Percentiles rank a stretch among this genome's conserved stretches.
Conservation (phyloP, 2,797 vertebrate genomes). For the Astyanax mexicanus region DNA sequence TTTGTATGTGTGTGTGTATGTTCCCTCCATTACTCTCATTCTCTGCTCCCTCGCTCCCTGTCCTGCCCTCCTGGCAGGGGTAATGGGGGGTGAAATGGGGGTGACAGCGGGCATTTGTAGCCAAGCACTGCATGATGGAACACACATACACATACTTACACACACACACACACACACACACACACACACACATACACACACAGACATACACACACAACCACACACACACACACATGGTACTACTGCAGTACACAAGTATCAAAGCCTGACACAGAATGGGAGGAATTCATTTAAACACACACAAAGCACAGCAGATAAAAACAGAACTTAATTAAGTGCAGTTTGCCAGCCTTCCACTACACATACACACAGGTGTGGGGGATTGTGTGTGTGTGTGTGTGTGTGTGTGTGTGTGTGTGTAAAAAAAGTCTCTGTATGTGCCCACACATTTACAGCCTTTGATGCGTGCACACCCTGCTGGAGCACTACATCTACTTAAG, state of each 20-base stretch:
- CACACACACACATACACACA: too few species aligned
- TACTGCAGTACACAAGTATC: neutral
- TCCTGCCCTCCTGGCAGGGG: slow-evolving; percentile 56
- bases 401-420: slow-evolving; percentile 7
- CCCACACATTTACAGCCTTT: slow-evolving; percentile 25
- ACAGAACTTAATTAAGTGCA: slow-evolving; percentile 19
- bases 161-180: too few species aligned
- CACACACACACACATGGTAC: slow-evolving; percentile 26
- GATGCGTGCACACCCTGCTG: slow-evolving; percentile 19
- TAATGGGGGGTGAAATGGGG: slow-evolving; percentile 79
- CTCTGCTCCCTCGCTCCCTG: slow-evolving; percentile 43
- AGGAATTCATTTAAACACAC: slow-evolving; percentile 28
- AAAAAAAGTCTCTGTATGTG: neutral
- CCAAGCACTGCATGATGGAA: slow-evolving; percentile 52
- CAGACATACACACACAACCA: slow-evolving; percentile 28
- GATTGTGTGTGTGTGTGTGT: slow-evolving; percentile 22
- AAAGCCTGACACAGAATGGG: slow-evolving; percentile 13
- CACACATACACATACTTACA: too few species aligned
- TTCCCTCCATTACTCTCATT: slow-evolving; percentile 58
- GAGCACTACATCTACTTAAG: slow-evolving; percentile 15
- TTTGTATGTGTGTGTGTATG: slow-evolving; percentile 22
- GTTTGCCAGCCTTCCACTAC: slow-evolving; percentile 1
- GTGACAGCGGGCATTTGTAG: slow-evolving; percentile 67
- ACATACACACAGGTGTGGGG: neutral
- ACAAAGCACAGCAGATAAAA: slow-evolving; percentile 21